Evolutionary conservation across 2,888 invertebrate genomes (phyloP), one percentile per base, ranked within the genome.

Genomic region (Apotomis betuletana): DNA sequence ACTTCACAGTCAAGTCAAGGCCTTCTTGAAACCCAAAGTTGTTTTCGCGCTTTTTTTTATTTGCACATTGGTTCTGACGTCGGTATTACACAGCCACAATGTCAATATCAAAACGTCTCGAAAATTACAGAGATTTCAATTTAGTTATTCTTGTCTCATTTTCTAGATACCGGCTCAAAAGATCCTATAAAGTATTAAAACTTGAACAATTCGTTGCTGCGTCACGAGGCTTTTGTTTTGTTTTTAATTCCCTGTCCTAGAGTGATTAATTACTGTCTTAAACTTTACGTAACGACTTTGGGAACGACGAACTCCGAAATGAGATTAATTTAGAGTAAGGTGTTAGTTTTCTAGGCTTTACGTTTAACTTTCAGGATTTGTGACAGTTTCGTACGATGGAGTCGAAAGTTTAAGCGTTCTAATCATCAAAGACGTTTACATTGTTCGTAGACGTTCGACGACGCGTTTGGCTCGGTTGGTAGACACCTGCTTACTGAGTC

Each of bases 181-280:
- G 55, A 71, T 57, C 61, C 51, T 71, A 13, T 36, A 67, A 67
- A 71, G 71, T 71, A 62, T 61, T 62, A 57, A 71, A 71, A 57
- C 61, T 61, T 51, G 13, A 59, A 49, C 57, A 46, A 52, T 27
- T 67, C 46, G 46, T 5, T 44, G 67, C 67, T 62, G 51, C 67
- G 71, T 67, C 71, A 67, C 57, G 15, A 15, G n/a, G 67, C 61
- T 52, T 46, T 71, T 67, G 67, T 67, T 62, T 71, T 61, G 67
- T 57, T 67, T 71, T 71, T 67, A 67, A 67, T 49, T 61, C 52
- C 44, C n/a, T 9, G 27, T 27, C 9, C 46, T 36, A 8, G 60
- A 65, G 67, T 71, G 67, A 67, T 71, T 67, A 67, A 71, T 71
- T 59, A 64, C 69, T 51, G 13, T 9, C 36, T 49, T 57, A 44